Base-by-base conservation (phyloP, 2,113 vertebrate species). In the Myotis lucifugus region DNA sequence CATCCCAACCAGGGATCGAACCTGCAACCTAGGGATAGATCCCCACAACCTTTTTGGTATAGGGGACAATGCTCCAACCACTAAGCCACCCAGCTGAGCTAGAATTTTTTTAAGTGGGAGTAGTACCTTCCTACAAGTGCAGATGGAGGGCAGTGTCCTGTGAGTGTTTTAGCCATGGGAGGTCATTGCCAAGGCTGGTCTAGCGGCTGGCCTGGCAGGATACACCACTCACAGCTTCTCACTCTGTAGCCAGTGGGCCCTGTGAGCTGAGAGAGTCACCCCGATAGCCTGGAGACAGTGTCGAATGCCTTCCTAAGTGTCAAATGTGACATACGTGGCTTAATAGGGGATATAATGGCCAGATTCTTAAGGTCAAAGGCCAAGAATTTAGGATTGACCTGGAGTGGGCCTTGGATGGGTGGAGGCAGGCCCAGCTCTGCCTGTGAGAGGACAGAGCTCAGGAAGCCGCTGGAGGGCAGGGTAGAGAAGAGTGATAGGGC, bases 141-240 rank as follows among this genome's bases (percentile, higher is more conserved):
- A 29, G 48, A 8, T 1, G 17, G 34, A 66, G 14, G 27, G 37
- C 6, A 6, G 15, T 19, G 27, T 64, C 23, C 87, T 5, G n/a
- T 3, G 29, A 48, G 46, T 29, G 64, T 54, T 42, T 19, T 12
- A 7, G 52, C 3, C 66, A 34, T 8, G 14, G 40, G 67, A 61
- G 48, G 17, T 32, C 23, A 4, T 18, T 48, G 1, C 50, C 5
- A 21, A 46, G 23, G 46, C 37, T 15, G 21, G 15, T 1, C 9
- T 50, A 42, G 52, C 17, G 5, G 27, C 34, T n/a, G 18, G 21
- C 8, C 17, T 61, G 59, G 3, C 42, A 17, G 32, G 18, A 52
- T 2, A 12, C 1, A 4, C 25, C 29, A 21, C 5, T n/a, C 48
- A 19, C 0, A 1, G 42, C 32, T 66, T 14, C 40, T 70, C 48